phyloP scores from a whole-genome alignment of 2,113 vertebrate genomes.

The Ovis canadensis region DNA sequence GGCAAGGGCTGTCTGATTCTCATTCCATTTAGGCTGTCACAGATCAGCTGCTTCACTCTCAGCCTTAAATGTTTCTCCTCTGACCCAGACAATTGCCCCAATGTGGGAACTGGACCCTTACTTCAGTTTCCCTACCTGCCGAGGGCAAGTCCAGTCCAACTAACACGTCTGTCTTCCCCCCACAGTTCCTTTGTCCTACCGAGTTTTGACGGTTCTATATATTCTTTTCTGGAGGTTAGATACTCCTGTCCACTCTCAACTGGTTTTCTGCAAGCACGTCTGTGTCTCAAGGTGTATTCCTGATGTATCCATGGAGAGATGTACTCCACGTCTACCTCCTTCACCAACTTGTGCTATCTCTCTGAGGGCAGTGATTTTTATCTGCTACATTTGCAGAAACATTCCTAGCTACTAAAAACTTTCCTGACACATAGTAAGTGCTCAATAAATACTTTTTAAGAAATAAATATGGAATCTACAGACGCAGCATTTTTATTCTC shows the following conservation, averaged over 20 bases:
- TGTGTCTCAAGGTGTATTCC: background rate
- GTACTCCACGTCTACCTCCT: background rate
- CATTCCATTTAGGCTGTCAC: background rate
- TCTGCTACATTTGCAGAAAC: background rate
- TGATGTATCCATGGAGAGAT: background rate
- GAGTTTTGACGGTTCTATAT: background rate
- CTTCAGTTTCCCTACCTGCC: background rate
- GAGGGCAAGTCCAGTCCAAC: background rate
- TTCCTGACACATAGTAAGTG: background rate
- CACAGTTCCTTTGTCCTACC: rapidly evolving
- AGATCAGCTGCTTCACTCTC: background rate
- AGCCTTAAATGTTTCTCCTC: background rate
- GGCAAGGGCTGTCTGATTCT: background rate
- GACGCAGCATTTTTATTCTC: background rate
- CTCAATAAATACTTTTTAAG: slow-evolving; percentile 16
- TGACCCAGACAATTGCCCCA: background rate
- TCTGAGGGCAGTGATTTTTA: background rate
- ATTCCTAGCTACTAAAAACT: background rate
- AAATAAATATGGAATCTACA: slow-evolving; percentile 6
- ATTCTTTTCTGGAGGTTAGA: background rate
- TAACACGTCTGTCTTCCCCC: background rate
- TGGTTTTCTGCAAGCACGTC: background rate
- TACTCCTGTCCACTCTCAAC: background rate
- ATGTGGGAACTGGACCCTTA: background rate
- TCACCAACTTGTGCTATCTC: background rate